Conservation (phyloP, 2,797 vertebrate genomes). For the Hypotaenidia philippensis region DNA sequence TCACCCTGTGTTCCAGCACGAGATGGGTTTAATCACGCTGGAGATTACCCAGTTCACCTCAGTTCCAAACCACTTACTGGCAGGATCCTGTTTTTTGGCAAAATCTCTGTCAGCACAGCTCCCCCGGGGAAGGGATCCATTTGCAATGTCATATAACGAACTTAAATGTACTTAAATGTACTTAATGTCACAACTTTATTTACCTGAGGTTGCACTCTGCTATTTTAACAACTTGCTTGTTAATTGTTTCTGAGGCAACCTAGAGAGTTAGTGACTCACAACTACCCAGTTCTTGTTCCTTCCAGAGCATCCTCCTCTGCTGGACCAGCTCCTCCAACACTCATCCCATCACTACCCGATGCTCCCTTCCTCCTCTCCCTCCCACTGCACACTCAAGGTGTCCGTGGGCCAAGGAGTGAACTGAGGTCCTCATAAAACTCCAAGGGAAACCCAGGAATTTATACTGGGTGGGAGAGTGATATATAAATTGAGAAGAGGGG, state of each 20-base stretch:
- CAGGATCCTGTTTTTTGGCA: background rate
- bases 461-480: background rate
- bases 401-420: accelerated
- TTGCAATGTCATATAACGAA: background rate
- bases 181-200: background rate
- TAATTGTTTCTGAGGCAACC: background rate
- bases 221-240: background rate
- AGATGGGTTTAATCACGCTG: background rate
- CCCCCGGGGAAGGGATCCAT: background rate
- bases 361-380: background rate
- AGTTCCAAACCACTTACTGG: background rate
- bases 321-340: background rate
- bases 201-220: background rate
- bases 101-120: background rate
- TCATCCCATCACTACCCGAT: too few relatives aligned
- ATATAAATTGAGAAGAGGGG: background rate
- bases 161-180: accelerated
- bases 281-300: background rate
- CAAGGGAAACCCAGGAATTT: background rate
- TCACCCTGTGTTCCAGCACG: background rate
- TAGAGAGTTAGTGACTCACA: background rate
- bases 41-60: background rate
- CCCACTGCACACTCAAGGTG: background rate
- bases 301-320: background rate
- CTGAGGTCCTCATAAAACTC: too few relatives aligned